Evolutionary conservation across 1,140 invertebrate species (phyloP).

Genomic region (Aethina tumida): DNA sequence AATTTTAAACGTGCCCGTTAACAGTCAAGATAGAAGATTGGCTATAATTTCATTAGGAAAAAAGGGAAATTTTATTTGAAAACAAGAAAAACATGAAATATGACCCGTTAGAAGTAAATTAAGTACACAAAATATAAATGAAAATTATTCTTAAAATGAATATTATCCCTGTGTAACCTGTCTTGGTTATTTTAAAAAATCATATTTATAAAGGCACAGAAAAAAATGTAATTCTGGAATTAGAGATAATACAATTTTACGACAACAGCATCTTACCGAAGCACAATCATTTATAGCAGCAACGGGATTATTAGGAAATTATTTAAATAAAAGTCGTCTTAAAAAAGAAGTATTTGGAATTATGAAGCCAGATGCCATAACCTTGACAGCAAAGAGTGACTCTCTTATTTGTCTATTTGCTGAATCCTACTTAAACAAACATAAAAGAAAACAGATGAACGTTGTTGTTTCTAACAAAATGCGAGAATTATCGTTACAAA

Average conservation of each 20-base stretch:
- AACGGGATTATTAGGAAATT: constrained; percentile 7
- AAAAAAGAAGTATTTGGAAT: constrained; percentile 15
- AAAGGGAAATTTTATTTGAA: constrained; percentile 18
- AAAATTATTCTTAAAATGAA: constrained; percentile 4
- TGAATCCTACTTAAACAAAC: constrained; percentile 14
- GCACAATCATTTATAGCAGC: constrained; percentile 9
- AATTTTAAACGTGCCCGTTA: constrained; percentile 1
- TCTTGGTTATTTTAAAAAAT: constrained; percentile 15
- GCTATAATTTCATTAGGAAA: constrained; percentile 11
- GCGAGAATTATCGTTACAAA: constrained; percentile 13
- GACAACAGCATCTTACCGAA: constrained; percentile 6
- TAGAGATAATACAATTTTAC: not conserved
- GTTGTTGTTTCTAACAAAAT: constrained; percentile 16
- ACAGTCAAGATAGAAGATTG: constrained; percentile 1
- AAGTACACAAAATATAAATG: not conserved
- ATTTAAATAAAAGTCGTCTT: constrained; percentile 10
- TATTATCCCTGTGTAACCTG: constrained; percentile 14
- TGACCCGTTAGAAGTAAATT: constrained; percentile 14
- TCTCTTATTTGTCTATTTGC: constrained; percentile 16
- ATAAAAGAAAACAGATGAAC: constrained; percentile 16
- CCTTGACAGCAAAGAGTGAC: constrained; percentile 15
- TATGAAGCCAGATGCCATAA: constrained; percentile 16
- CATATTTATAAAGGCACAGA: constrained; percentile 11
- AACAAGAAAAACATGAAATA: constrained; percentile 13
- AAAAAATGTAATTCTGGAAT: constrained; percentile 11